Conservation (phyloP, 1,140 invertebrate species). For the Lordiphosa clarofinis region DNA sequence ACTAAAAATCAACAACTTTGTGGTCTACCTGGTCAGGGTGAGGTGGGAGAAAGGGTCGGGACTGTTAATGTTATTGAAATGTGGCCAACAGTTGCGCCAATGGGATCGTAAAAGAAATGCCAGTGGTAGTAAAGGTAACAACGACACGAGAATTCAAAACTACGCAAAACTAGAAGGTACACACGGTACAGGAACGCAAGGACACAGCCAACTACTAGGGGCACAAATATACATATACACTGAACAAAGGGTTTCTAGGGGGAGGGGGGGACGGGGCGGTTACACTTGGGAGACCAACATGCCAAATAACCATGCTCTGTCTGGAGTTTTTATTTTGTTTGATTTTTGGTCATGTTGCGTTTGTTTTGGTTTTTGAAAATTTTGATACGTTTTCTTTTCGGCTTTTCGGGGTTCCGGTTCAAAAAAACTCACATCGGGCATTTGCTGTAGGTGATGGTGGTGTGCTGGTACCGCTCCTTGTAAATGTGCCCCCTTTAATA, state of each 20-base stretch:
- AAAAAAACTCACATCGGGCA: constrained; percentile 80
- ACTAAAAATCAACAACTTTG: constrained; percentile 36
- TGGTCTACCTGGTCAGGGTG: constrained; percentile 21
- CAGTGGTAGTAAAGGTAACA: constrained; percentile 58
- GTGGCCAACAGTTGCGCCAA: constrained; percentile 42
- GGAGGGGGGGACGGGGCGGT: background rate
- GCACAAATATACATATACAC: background rate
- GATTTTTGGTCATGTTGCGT: constrained; percentile 18
- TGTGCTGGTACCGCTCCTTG: constrained; percentile 88
- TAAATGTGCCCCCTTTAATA: constrained; percentile 89
- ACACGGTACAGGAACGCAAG: constrained; percentile 3
- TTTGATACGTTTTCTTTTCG: constrained; percentile 28
- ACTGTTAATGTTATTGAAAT: constrained; percentile 71
- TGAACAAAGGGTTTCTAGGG: background rate
- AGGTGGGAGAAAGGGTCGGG: constrained; percentile 6
- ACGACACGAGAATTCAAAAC: constrained; percentile 13
- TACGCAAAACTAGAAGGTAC: constrained; percentile 37
- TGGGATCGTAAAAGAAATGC: constrained; percentile 68
- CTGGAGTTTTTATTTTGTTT: constrained; percentile 12
- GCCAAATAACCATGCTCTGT: constrained; percentile 34
- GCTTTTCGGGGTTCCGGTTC: constrained; percentile 32
- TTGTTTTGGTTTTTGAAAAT: constrained; percentile 23
- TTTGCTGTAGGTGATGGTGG: constrained; percentile 85
- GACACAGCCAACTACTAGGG: constrained; percentile 6
- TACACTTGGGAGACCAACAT: constrained; percentile 1